Conservation (phyloP, 2,113 vertebrate genomes). For the Puntigrus tetrazona region DNA sequence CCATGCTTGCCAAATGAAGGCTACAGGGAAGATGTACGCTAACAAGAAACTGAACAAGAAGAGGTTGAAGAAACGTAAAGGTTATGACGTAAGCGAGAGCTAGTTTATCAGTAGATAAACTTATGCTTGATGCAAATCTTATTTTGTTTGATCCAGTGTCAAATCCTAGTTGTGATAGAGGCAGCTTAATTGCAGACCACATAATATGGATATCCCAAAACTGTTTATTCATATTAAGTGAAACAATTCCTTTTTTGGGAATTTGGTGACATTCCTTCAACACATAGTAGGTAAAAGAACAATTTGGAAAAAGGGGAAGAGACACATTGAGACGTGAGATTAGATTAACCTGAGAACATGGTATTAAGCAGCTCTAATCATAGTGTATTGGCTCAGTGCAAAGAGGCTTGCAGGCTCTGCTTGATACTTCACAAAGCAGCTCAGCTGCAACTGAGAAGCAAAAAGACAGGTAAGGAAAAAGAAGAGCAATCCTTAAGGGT, state of each 20-base stretch:
- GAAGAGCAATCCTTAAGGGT: neutral
- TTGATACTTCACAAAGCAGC: constrained; percentile 61
- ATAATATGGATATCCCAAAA: neutral
- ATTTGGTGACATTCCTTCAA: neutral
- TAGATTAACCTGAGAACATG: constrained; percentile 45
- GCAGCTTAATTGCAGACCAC: neutral
- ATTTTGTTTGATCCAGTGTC: neutral
- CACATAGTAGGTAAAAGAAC: neutral
- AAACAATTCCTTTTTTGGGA: neutral
- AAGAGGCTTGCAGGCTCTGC: constrained; percentile 63
- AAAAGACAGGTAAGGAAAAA: neutral
- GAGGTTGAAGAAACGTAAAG: constrained; percentile 77
- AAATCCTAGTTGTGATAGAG: neutral
- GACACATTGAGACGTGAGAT: constrained; percentile 26
- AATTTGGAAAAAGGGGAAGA: constrained; percentile 24
- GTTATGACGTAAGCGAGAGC: constrained; percentile 62
- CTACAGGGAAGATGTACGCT: constrained; percentile 80
- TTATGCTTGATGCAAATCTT: neutral
- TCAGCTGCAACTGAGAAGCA: constrained; percentile 48
- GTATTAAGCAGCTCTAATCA: constrained; percentile 58
- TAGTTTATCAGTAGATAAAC: neutral
- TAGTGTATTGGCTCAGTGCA: constrained; percentile 53
- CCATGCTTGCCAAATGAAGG: constrained; percentile 76
- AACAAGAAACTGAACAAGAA: constrained; percentile 82
- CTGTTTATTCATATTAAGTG: neutral